Conservation (phyloP, 2,113 vertebrate genomes). For the Pelusios castaneus region DNA sequence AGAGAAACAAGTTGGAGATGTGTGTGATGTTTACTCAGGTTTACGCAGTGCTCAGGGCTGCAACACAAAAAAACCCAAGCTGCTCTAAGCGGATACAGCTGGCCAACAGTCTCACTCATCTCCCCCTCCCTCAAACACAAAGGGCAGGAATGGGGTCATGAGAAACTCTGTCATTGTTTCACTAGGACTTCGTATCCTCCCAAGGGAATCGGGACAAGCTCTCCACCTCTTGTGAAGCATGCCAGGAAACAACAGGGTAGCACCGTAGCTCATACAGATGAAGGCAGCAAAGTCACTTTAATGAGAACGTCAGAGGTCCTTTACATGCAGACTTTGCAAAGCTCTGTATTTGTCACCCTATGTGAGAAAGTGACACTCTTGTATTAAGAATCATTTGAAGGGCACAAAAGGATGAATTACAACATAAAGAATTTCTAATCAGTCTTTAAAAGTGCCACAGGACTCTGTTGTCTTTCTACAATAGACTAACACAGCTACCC, state of each 20-base stretch:
- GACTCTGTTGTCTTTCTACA: too few species aligned
- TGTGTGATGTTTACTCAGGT: background rate
- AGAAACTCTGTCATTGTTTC: slow-evolving; percentile 36
- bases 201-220: slow-evolving; percentile 32
- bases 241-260: slow-evolving; percentile 23
- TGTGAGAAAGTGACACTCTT: background rate
- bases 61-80: background rate
- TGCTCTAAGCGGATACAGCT: background rate
- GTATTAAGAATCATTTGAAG: background rate
- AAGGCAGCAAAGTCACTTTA: background rate
- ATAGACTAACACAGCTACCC: too few species aligned
- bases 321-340: background rate
- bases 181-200: background rate
- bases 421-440: background rate
- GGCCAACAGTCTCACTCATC: background rate
- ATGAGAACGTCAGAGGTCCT: background rate
- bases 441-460: too few species aligned
- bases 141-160: background rate
- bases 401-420: background rate
- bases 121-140: slow-evolving; percentile 1
- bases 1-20: background rate
- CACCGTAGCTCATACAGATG: background rate
- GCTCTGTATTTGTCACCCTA: background rate
- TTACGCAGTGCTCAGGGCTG: background rate
- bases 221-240: background rate